Conservation (phyloP, 2,797 vertebrate genomes). For the Salmo trutta region DNA sequence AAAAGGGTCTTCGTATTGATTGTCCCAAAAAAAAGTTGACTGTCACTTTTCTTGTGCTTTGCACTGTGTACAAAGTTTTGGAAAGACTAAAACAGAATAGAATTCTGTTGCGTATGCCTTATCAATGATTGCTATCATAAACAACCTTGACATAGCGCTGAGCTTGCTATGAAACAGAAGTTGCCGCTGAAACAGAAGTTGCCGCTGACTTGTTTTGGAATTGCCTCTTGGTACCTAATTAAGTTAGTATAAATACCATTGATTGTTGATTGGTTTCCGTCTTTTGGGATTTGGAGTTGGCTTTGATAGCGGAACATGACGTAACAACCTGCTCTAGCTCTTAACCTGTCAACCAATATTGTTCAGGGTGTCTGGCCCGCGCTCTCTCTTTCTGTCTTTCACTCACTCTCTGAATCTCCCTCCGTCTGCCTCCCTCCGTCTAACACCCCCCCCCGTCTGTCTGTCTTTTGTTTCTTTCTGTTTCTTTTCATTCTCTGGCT, state of each 20-base stretch:
- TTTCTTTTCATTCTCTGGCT: not conserved
- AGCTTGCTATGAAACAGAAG: too few species aligned
- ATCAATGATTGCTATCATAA: too few species aligned
- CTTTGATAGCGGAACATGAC: not conserved
- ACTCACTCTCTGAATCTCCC: not conserved
- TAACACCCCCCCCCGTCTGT: not conserved
- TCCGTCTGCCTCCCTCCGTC: too few species aligned
- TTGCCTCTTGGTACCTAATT: not conserved
- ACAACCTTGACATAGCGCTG: too few species aligned
- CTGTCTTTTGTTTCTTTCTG: not conserved
- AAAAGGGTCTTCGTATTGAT: too few species aligned
- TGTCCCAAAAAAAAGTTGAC: too few species aligned
- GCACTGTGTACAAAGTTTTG: too few species aligned
- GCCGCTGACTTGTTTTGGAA: not conserved
- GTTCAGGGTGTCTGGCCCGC: not conserved
- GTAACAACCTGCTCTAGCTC: not conserved
- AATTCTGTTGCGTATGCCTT: too few species aligned
- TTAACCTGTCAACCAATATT: not conserved
- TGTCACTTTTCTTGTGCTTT: too few species aligned
- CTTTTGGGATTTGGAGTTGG: constrained; percentile 25
- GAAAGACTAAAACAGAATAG: too few species aligned
- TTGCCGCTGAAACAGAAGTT: not conserved
- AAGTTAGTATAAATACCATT: not conserved
- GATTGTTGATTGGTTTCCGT: constrained; percentile 4
- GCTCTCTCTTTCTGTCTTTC: not conserved